Conservation (phyloP, 2,113 vertebrate genomes). For the Chitala chitala region DNA sequence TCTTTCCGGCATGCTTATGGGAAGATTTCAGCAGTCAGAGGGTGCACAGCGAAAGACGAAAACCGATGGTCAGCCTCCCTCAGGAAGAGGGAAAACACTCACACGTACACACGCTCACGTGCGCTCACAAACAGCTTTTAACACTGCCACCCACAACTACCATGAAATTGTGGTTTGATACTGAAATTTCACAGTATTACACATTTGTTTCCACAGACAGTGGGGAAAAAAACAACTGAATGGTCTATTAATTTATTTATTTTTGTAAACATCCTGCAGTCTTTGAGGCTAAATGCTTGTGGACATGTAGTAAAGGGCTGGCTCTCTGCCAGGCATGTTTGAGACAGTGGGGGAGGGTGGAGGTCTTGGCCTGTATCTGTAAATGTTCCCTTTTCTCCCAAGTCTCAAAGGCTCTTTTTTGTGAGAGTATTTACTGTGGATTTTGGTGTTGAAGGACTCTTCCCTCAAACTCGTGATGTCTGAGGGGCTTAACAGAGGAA, state of each 20-base stretch:
- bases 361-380: too few relatives aligned
- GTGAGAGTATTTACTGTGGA: too few relatives aligned
- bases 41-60: not conserved
- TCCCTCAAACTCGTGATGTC: too few relatives aligned
- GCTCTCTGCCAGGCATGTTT: not conserved
- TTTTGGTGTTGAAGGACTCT: too few relatives aligned
- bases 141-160: not conserved
- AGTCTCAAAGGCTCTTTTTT: too few relatives aligned
- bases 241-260: too few relatives aligned
- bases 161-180: not conserved
- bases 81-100: constrained; percentile 7
- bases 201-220: not conserved
- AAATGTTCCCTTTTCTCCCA: too few relatives aligned
- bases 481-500: too few relatives aligned
- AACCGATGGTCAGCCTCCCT: not conserved
- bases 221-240: not conserved
- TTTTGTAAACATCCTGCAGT: constrained; percentile 24
- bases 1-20: not conserved
- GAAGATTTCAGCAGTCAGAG: not conserved
- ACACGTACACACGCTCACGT: not conserved
- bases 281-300: not conserved
- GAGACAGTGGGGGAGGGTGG: not conserved
- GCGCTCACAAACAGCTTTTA: not conserved
- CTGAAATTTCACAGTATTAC: not conserved
- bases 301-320: not conserved